Percentiles rank a stretch among this genome's conserved stretches.
These are phyloP conservation scores for Phyllotis vaccarum DNA, from an alignment of 2,797 vertebrate genomes.

Conservation along the genomic window DNA sequence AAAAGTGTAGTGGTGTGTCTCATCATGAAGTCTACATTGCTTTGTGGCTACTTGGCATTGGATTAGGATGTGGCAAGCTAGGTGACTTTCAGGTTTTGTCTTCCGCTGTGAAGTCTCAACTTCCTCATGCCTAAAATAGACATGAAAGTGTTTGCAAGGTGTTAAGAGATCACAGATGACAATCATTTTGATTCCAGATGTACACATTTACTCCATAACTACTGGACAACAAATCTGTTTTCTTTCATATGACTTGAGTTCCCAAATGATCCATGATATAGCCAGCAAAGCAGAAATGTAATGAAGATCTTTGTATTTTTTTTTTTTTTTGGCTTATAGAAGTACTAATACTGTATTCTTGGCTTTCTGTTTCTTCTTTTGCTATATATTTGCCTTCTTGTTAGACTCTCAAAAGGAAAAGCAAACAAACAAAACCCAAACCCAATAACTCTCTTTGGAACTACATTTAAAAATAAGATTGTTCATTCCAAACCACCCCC, in stretches of 20 bases:
- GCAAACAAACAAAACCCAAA: not conserved
- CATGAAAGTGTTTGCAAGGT: slow-evolving; percentile 35
- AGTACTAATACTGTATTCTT: slow-evolving; percentile 48
- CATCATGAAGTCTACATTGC: not conserved
- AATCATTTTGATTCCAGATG: not conserved
- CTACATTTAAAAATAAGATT: slow-evolving; percentile 2
- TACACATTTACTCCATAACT: slow-evolving; percentile 13
- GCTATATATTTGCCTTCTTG: slow-evolving; percentile 16
- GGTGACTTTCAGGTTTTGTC: slow-evolving; percentile 6
- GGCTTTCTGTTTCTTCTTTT: slow-evolving; percentile 10
- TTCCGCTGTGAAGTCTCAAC: not conserved
- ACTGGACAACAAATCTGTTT: not conserved
- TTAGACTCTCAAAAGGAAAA: slow-evolving; percentile 20
- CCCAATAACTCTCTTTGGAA: not conserved
- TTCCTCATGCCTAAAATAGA: slow-evolving; percentile 52
- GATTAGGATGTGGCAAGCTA: not conserved
- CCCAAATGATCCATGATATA: not conserved
- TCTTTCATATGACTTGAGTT: slow-evolving; percentile 32
- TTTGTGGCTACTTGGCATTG: slow-evolving; percentile 45
- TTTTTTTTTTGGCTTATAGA: not conserved
- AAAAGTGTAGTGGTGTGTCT: slow-evolving; percentile 29
- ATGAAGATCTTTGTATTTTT: not conserved
- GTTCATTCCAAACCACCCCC: not conserved
- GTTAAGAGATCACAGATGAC: not conserved
- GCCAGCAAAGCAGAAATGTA: not conserved